phyloP scores from a whole-genome alignment of 2,888 invertebrate genomes.

The Torymus tubicola region DNA sequence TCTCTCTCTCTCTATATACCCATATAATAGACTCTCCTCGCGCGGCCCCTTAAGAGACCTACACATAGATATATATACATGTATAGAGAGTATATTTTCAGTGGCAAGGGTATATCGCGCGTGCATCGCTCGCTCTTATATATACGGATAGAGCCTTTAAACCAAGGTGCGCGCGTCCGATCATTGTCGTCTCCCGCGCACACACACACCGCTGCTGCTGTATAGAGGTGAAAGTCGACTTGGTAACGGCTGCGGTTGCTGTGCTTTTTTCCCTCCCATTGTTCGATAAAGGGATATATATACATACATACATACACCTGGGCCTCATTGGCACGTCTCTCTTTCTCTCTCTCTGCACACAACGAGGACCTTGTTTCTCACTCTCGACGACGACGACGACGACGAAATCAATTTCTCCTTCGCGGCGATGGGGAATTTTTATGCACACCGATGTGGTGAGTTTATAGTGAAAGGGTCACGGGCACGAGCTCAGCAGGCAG shows the following conservation, averaged over 20 bases:
- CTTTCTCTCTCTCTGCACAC: background rate
- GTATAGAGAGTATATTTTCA: slow-evolving; percentile 41
- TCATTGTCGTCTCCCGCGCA: slow-evolving; percentile 48
- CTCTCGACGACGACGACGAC: slow-evolving; percentile 21
- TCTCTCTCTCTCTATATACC: background rate
- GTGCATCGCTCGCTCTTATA: slow-evolving; percentile 42
- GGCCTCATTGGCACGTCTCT: slow-evolving; percentile 49
- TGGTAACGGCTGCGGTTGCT: background rate
- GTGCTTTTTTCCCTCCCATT: slow-evolving; percentile 38
- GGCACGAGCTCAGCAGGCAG: background rate
- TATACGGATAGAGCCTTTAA: slow-evolving; percentile 50
- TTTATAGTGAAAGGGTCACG: slow-evolving; percentile 39
- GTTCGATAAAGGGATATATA: slow-evolving; percentile 4
- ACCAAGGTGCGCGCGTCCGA: slow-evolving; percentile 14
- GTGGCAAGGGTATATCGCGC: slow-evolving; percentile 57
- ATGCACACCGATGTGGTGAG: background rate
- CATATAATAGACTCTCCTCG: background rate
- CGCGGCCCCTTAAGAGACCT: background rate
- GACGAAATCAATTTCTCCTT: slow-evolving; percentile 53
- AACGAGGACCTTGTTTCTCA: slow-evolving; percentile 28
- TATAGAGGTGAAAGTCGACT: slow-evolving; percentile 46
- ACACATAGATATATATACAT: background rate
- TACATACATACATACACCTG: background rate
- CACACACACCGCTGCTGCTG: slow-evolving; percentile 14
- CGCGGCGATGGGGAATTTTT: slow-evolving; percentile 14